phyloP scores from a whole-genome alignment of 1,140 invertebrate genomes.

The Papilio helenus region DNA sequence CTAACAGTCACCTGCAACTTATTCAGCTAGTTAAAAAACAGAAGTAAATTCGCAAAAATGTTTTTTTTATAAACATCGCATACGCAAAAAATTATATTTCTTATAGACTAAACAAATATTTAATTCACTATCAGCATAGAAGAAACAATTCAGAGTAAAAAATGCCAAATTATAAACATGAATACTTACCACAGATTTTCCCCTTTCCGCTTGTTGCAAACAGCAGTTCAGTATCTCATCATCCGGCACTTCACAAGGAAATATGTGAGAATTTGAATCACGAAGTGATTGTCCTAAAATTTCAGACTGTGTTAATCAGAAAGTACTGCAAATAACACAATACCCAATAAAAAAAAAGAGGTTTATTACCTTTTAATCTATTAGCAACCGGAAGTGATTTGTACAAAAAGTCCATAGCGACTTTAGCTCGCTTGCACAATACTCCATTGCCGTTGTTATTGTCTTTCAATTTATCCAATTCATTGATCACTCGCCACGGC shows the following conservation, averaged over 20 bases:
- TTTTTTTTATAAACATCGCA: too few relatives aligned
- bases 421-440: constrained; percentile 66
- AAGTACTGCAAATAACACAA: not conserved
- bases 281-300: constrained; percentile 68
- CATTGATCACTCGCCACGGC: constrained; percentile 75
- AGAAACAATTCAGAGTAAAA: too few relatives aligned
- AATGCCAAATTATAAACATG: too few relatives aligned
- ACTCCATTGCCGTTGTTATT: constrained; percentile 73
- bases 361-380: constrained; percentile 65
- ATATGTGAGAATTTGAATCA: constrained; percentile 75
- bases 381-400: constrained; percentile 71
- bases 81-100: too few relatives aligned
- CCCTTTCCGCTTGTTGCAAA: constrained; percentile 70
- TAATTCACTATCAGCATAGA: too few relatives aligned
- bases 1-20: too few relatives aligned
- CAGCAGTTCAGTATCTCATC: constrained; percentile 77
- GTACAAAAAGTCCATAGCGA: constrained; percentile 75
- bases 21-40: too few relatives aligned
- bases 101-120: too few relatives aligned
- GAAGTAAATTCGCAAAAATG: too few relatives aligned
- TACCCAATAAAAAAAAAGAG: not conserved
- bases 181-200: constrained; percentile 68
- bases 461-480: constrained; percentile 73
- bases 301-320: too few relatives aligned
- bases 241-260: constrained; percentile 72